Evolutionary conservation across 2,113 vertebrate species (phyloP).

Genomic region (Lamprotornis superbus): DNA sequence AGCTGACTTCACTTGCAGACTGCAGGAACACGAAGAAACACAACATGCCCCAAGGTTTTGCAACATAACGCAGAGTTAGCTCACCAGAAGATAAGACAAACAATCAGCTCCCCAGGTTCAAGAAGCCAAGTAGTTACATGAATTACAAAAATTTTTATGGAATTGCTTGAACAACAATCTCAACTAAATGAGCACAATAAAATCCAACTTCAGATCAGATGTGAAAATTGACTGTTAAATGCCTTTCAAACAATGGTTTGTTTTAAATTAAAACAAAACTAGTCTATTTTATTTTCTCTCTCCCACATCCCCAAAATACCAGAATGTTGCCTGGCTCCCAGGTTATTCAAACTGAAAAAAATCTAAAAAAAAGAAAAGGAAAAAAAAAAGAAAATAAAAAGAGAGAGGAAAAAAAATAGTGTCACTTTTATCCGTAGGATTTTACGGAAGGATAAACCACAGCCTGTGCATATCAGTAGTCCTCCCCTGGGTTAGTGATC

Average conservation of each 20-base stretch:
- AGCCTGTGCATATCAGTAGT: not conserved
- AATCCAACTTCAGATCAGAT: constrained; percentile 22
- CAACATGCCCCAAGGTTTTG: constrained; percentile 70
- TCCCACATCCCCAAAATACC: not conserved
- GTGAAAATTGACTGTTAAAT: constrained; percentile 20
- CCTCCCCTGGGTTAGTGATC: not conserved
- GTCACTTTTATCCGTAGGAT: constrained; percentile 1
- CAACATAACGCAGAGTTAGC: constrained; percentile 63
- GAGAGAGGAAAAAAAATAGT: not conserved
- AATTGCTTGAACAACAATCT: not conserved
- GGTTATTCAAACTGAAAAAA: not conserved
- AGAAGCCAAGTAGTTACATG: constrained; percentile 58
- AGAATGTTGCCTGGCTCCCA: not conserved
- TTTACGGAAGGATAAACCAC: constrained; percentile 35
- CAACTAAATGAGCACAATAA: constrained; percentile 5
- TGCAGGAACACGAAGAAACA: constrained; percentile 72
- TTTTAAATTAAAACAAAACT: not conserved
- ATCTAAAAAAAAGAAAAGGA: not conserved
- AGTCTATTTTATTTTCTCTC: not conserved
- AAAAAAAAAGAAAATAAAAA: too few relatives aligned
- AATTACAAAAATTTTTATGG: constrained; percentile 31
- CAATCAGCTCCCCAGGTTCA: constrained; percentile 60
- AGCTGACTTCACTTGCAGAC: constrained; percentile 77
- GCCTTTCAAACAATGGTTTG: not conserved
- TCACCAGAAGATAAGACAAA: constrained; percentile 68